A percentile compares a stretch with the other conserved stretches of the same genome.
These are phyloP conservation scores for Zele albiditarsus DNA, from an alignment of 2,888 invertebrate species.

Conservation along the genomic window DNA sequence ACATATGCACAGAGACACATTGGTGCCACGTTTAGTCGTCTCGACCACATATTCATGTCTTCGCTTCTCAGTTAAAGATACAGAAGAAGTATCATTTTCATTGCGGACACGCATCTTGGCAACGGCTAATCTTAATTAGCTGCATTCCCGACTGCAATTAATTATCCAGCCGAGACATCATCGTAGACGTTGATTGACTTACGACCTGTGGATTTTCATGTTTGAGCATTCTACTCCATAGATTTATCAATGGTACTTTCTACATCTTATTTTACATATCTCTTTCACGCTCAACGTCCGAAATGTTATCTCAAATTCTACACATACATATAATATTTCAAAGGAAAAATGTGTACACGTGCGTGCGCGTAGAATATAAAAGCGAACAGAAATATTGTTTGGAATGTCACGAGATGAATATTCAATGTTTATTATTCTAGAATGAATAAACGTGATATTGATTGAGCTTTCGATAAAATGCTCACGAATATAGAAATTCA, in stretches of 20 bases:
- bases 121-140: constrained; percentile 40
- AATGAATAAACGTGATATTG: constrained; percentile 19
- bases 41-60: constrained; percentile 1
- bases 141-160: constrained; percentile 35
- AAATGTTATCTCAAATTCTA: background rate
- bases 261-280: constrained; percentile 3
- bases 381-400: constrained; percentile 1
- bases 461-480: constrained; percentile 31
- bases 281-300: background rate
- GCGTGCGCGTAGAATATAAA: background rate
- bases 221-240: constrained; percentile 17
- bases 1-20: constrained; percentile 18
- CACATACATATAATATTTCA: background rate
- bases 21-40: background rate
- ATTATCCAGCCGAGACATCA: constrained; percentile 29
- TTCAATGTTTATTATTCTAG: constrained; percentile 24
- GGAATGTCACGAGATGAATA: constrained; percentile 28
- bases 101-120: constrained; percentile 27
- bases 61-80: constrained; percentile 8
- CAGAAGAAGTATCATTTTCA: constrained; percentile 10
- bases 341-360: background rate
- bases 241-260: constrained; percentile 29
- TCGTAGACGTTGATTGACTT: constrained; percentile 31
- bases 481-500: constrained; percentile 1
- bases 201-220: constrained; percentile 36